Evolutionary conservation across 2,113 vertebrate genomes (phyloP).

Genomic region (Ranitomeya variabilis): DNA sequence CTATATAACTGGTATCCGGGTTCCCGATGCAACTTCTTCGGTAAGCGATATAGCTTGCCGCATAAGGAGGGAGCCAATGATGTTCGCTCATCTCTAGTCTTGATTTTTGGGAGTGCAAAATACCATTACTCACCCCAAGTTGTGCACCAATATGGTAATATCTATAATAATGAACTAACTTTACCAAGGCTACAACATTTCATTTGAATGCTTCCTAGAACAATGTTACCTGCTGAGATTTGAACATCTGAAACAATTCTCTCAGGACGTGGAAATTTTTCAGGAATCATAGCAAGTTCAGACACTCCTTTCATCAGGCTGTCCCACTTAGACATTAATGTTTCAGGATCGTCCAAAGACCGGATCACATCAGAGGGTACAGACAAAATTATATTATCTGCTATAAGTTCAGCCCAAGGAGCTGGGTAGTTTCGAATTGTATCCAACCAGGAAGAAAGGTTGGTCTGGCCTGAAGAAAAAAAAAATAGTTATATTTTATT

Average conservation of each 20-base stretch:
- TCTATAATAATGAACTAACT: too few species aligned
- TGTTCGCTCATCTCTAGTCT: too few species aligned
- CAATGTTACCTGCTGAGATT: constrained; percentile 69
- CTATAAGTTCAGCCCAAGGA: constrained; percentile 79
- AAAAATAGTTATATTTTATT: too few species aligned
- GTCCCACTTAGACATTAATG: constrained; percentile 69
- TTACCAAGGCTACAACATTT: background rate
- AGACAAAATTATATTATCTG: constrained; percentile 73
- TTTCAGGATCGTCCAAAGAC: too few species aligned
- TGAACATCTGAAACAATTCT: constrained; percentile 77
- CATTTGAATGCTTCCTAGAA: background rate
- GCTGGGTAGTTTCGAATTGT: constrained; percentile 67
- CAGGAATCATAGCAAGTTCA: constrained; percentile 69
- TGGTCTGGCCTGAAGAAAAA: constrained; percentile 57
- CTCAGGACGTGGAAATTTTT: constrained; percentile 72
- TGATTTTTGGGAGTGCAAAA: too few species aligned
- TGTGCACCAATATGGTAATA: too few species aligned
- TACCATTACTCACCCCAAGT: too few species aligned
- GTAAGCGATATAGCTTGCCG: too few species aligned
- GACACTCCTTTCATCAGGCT: constrained; percentile 71
- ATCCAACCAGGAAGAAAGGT: constrained; percentile 57
- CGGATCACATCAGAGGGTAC: too few species aligned
- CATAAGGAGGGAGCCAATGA: too few species aligned
- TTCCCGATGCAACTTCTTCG: too few species aligned
- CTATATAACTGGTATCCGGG: too few species aligned